Conservation (phyloP, 2,113 vertebrate species). For the Ginglymostoma cirratum region DNA sequence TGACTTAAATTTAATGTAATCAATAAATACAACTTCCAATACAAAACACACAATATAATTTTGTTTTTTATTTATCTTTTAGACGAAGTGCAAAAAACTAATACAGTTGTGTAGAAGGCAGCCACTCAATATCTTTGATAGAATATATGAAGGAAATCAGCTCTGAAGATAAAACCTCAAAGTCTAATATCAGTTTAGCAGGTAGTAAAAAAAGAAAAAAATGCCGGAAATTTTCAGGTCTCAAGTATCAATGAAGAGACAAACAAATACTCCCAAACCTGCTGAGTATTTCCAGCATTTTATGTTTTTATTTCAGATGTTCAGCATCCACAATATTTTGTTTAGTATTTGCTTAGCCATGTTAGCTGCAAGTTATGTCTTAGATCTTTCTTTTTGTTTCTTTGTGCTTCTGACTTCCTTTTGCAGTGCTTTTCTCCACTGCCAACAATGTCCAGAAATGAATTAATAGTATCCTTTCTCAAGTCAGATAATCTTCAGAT, state of each 20-base stretch:
- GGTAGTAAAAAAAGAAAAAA: no score
- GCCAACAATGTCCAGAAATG: not conserved
- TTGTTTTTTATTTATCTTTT: not conserved
- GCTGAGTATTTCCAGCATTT: no score
- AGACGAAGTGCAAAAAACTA: not conserved
- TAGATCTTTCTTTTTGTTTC: not conserved
- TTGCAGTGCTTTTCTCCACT: not conserved
- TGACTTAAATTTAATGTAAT: not conserved
- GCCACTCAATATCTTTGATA: not conserved
- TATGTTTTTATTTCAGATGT: no score
- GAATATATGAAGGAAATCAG: not conserved
- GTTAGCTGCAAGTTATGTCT: not conserved
- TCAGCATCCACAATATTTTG: not conserved
- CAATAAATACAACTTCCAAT: not conserved
- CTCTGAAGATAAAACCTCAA: not conserved
- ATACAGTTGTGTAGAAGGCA: not conserved
- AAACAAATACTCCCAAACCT: no score
- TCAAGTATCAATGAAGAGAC: no score
- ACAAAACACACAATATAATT: not conserved
- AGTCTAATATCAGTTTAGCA: not conserved
- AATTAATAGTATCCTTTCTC: not conserved
- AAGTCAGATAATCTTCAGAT: not conserved
- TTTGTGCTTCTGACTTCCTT: not conserved
- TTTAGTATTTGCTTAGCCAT: not conserved
- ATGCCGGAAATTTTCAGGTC: no score